phyloP scores from a whole-genome alignment of 2,113 vertebrate genomes.

The Petromus typicus region DNA sequence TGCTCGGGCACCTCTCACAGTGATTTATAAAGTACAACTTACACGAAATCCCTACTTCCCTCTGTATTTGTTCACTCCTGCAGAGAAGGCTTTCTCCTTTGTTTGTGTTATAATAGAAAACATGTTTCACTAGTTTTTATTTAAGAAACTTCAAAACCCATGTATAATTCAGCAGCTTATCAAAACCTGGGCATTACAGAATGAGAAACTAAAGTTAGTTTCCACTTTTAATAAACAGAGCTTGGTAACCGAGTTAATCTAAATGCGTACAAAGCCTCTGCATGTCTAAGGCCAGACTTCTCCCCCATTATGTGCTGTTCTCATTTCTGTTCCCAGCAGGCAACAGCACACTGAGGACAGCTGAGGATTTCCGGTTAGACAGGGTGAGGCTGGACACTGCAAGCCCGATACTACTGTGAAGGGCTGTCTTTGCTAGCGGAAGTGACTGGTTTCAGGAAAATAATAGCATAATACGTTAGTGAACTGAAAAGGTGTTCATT shows the following conservation, averaged over 20 bases:
- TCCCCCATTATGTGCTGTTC: rapidly evolving
- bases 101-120: neutral
- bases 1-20: neutral
- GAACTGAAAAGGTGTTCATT: neutral
- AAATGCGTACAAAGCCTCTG: neutral
- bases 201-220: neutral
- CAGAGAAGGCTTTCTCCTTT: neutral
- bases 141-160: constrained; percentile 7
- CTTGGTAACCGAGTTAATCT: neutral
- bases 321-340: rapidly evolving
- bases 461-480: neutral
- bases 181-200: neutral
- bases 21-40: neutral
- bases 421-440: neutral
- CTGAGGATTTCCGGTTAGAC: neutral
- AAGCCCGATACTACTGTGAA: rapidly evolving
- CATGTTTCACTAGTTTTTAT: neutral
- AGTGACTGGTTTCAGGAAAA: neutral
- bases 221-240: neutral
- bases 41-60: neutral
- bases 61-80: neutral
- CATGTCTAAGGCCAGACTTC: neutral
- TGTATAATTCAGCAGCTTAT: constrained; percentile 36
- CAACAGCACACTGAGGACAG: neutral
- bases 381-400: neutral